phyloP scores from a whole-genome alignment of 2,113 vertebrate genomes.

The Nestor notabilis region DNA sequence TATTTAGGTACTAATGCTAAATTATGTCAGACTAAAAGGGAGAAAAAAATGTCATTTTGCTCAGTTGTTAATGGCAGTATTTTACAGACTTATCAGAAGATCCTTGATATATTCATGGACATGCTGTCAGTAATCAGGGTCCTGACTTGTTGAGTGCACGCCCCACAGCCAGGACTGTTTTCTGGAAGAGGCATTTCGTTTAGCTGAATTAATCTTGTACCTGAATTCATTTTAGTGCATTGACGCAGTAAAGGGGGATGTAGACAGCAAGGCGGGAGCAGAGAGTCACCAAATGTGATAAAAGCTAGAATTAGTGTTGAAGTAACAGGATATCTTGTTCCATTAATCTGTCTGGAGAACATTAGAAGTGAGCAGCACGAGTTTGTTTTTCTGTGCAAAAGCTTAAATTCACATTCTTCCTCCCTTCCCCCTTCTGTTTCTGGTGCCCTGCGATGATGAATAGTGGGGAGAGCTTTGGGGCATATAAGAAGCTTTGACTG shows the following conservation, averaged over 20 bases:
- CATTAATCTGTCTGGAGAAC: background rate
- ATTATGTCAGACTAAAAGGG: background rate
- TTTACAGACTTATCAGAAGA: background rate
- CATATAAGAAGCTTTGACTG: background rate
- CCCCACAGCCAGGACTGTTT: background rate
- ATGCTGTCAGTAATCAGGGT: background rate
- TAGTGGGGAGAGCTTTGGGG: background rate
- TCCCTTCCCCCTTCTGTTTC: background rate
- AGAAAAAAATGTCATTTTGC: background rate
- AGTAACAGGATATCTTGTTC: background rate
- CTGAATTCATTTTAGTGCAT: rapidly evolving
- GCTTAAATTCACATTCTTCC: background rate
- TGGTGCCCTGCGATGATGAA: background rate
- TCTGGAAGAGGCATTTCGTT: background rate
- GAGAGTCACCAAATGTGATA: background rate
- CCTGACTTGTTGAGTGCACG: background rate
- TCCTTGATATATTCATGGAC: background rate
- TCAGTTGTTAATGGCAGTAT: background rate
- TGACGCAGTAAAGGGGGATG: rapidly evolving
- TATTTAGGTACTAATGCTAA: background rate
- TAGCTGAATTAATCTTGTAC: background rate
- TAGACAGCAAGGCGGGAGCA: background rate
- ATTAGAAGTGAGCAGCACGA: background rate
- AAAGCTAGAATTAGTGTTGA: background rate
- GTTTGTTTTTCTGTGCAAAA: background rate